Evolutionary conservation across 2,797 vertebrate genomes (phyloP).

Genomic region (Dendrocincla tyrannina): DNA sequence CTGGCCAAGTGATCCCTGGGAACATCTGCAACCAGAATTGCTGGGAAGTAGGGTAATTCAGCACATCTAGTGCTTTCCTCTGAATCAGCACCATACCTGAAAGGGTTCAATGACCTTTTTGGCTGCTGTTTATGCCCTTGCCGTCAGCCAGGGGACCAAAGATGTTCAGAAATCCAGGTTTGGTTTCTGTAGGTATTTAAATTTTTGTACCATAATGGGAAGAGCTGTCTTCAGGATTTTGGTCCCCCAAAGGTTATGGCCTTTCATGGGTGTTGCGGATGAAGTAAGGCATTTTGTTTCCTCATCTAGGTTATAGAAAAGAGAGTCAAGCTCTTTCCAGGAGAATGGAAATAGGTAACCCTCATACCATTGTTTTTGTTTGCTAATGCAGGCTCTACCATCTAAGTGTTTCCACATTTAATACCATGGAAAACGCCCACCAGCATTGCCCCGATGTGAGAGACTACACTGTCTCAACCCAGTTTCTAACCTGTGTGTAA

Average conservation of each 20-base stretch:
- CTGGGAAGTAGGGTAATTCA: neutral
- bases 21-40: neutral
- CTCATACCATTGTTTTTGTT: neutral
- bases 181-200: neutral
- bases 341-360: neutral
- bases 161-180: neutral
- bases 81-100: neutral
- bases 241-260: neutral
- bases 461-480: neutral
- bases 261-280: neutral
- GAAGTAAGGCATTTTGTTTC: neutral
- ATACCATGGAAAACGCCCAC: neutral
- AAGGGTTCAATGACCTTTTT: neutral
- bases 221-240: neutral
- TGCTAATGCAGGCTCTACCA: neutral
- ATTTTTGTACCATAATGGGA: neutral
- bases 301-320: neutral
- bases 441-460: neutral
- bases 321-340: neutral
- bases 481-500: neutral
- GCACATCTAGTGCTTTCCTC: neutral
- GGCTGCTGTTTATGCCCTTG: neutral
- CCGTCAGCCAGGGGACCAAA: neutral
- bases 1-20: neutral
- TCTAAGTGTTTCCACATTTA: neutral